phyloP scores from a whole-genome alignment of 2,888 invertebrate species.

The Endotricha flammealis region DNA sequence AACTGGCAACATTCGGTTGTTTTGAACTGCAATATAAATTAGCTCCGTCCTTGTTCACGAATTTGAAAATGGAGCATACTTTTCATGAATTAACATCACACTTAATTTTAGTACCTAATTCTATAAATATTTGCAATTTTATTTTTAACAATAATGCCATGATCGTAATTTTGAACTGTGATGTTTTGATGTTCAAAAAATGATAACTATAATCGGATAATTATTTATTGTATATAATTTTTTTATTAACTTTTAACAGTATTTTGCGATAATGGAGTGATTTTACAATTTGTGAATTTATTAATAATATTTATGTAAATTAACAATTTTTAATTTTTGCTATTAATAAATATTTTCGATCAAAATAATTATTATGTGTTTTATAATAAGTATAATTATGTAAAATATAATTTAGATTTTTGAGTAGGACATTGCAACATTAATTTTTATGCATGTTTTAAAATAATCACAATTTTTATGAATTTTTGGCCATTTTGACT shows the following conservation, averaged over 20 bases:
- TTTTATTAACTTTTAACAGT: conserved; percentile 25
- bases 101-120: conserved; percentile 55
- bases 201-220: conserved; percentile 26
- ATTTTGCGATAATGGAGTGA: conserved; percentile 10
- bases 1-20: background rate
- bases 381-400: too few relatives aligned
- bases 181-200: conserved; percentile 68
- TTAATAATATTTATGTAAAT: background rate
- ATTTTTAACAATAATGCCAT: conserved; percentile 59
- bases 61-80: conserved; percentile 6
- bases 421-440: too few relatives aligned
- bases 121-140: conserved; percentile 43
- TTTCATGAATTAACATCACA: conserved; percentile 31
- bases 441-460: too few relatives aligned
- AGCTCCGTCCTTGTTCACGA: too few relatives aligned
- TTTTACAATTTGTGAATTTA: conserved; percentile 1
- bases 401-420: too few relatives aligned
- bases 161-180: conserved; percentile 72
- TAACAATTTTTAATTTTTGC: too few relatives aligned
- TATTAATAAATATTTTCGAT: too few relatives aligned
- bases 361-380: too few relatives aligned
- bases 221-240: conserved; percentile 43
- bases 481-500: conserved; percentile 10
- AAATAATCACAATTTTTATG: conserved; percentile 6
- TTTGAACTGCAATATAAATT: too few relatives aligned